Evolutionary conservation across 2,888 invertebrate genomes (phyloP).

Genomic region (Stenoptilia bipunctidactyla): DNA sequence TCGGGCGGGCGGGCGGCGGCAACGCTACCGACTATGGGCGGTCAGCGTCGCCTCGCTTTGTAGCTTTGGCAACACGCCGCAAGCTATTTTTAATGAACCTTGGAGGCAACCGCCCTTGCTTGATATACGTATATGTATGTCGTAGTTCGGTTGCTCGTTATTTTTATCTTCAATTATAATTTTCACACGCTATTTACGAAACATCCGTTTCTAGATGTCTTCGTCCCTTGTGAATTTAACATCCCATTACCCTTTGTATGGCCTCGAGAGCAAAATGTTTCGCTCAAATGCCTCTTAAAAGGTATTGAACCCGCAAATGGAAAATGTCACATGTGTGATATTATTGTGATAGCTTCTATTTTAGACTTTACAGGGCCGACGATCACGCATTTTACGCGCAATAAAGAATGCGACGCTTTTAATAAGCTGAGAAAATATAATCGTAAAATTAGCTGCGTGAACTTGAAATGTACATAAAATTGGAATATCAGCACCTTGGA

Average conservation of each 20-base stretch:
- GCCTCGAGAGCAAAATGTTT: too few species aligned
- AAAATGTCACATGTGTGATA: neutral
- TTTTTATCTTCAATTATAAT: neutral
- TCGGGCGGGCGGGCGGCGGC: constrained; percentile 29
- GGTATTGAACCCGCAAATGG: neutral
- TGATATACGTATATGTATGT: constrained; percentile 32
- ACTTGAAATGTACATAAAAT: constrained; percentile 1
- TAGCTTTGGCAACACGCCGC: constrained; percentile 62
- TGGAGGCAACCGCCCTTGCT: constrained; percentile 65
- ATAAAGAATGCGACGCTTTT: neutral
- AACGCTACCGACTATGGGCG: constrained; percentile 21
- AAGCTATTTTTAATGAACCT: constrained; percentile 65
- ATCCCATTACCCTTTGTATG: too few species aligned
- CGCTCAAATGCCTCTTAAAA: too few species aligned
- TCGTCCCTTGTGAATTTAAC: too few species aligned
- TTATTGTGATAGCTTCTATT: neutral
- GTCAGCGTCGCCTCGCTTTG: constrained; percentile 53
- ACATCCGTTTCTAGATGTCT: too few species aligned
- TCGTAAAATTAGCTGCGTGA: neutral
- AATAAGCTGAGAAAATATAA: neutral
- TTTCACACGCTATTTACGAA: too few species aligned
- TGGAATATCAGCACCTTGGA: neutral
- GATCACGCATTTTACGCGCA: neutral
- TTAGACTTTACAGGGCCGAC: neutral
- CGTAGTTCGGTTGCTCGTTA: constrained; percentile 21